Evolutionary conservation across 2,888 invertebrate species (phyloP).

Genomic region (Copidosoma aretas): DNA sequence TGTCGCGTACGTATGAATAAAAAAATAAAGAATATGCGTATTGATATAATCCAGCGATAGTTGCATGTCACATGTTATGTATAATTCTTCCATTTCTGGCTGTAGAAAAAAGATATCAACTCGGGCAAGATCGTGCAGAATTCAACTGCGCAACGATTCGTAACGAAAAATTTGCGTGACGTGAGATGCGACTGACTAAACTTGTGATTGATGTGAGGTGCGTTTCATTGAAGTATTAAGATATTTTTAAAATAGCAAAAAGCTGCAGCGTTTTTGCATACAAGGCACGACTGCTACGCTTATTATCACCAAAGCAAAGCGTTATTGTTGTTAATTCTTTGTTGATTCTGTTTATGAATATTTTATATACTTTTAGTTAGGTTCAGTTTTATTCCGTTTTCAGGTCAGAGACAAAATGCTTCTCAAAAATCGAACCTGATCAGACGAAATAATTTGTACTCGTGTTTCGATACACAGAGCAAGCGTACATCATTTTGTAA

Average conservation of each 20-base stretch:
- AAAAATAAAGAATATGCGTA: slow-evolving; percentile 25
- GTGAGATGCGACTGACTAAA: slow-evolving; percentile 24
- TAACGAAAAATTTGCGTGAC: slow-evolving; percentile 16
- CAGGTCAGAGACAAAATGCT: too few relatives aligned
- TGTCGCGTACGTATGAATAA: slow-evolving; percentile 25
- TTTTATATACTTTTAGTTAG: too few relatives aligned
- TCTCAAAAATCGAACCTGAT: too few relatives aligned
- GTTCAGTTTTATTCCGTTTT: too few relatives aligned
- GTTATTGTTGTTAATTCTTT: too few relatives aligned
- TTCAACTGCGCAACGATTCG: slow-evolving; percentile 16
- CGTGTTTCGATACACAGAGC: too few relatives aligned
- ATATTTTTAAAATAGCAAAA: not conserved
- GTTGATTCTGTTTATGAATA: too few relatives aligned
- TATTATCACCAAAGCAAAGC: too few relatives aligned
- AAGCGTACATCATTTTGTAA: too few relatives aligned
- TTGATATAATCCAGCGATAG: slow-evolving; percentile 34
- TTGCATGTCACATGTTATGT: slow-evolving; percentile 36
- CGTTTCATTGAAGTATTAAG: slow-evolving; percentile 18
- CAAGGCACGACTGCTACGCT: too few relatives aligned
- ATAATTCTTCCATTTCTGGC: slow-evolving; percentile 38
- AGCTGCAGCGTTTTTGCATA: too few relatives aligned
- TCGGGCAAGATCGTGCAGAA: slow-evolving; percentile 27
- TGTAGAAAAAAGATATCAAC: slow-evolving; percentile 30
- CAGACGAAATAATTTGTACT: too few relatives aligned
- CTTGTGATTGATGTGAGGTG: slow-evolving; percentile 22